Evolutionary conservation across 2,113 vertebrate genomes (phyloP), one percentile per base, ranked within the genome.

Genomic region (Gobiocypris rarus): DNA sequence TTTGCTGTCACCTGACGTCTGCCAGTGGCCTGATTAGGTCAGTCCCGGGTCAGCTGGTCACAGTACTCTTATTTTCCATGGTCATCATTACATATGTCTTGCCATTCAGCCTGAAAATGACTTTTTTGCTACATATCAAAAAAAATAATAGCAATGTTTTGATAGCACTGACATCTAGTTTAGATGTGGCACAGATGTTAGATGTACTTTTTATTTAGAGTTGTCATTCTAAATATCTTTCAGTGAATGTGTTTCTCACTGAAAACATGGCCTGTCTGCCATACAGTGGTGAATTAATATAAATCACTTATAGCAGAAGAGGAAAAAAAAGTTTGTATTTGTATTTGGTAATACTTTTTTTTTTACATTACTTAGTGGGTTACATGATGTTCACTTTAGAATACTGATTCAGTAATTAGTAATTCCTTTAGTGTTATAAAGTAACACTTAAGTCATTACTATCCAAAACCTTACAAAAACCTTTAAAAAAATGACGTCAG

Each of bases 21-120:
- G 81, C 81, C 84, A 73, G 63, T 82, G 83, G 84, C 90, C 83
- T 92, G 93, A 93, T 92, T 90, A 92, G 92, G 92, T 93, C 89
- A 90, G 31, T 6, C 3, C n/a, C 54, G 86, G 86, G 86, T 91
- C 89, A 56, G 87, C 86, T 83, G 86, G 89, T 90, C 89, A 90
- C 71, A 22, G 75, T 78, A 84, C 87, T 75, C 83, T 87, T 89
- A 89, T 91, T 93, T 86, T 85, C 81, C 58, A 19, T 54, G 77
- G 86, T 92, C 88, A 92, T 92, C 89, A 92, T 92, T 83, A 90
- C 80, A 83, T 11, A 45, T 89, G 87, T 89, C 89, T 88, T 81
- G 90, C 91, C 89, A 90, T 88, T 92, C 89, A 90, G 86, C 88
- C 90, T 89, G 90, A 89, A 63, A 22, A 59, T 76, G 58, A 50